Evolutionary conservation across 2,888 invertebrate species (phyloP), one percentile per base, ranked within the genome.

Genomic region (Plebejus argus): DNA sequence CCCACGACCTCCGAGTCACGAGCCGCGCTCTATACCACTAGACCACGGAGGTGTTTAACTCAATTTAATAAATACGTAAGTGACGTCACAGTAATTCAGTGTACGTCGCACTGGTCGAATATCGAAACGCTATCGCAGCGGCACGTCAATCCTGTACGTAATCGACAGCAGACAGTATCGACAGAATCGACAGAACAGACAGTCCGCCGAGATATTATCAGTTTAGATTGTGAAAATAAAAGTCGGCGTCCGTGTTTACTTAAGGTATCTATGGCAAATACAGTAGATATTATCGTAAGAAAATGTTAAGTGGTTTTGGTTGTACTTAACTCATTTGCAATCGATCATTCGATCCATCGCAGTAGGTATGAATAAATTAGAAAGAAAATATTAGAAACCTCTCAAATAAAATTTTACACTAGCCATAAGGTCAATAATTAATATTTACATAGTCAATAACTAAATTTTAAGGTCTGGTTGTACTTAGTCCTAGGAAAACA

Each of bases 11-110:
- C n/a, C n/a, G n/a, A n/a, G n/a, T n/a, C n/a, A n/a, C n/a, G n/a
- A n/a, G n/a, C n/a, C n/a, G n/a, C n/a, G n/a, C n/a, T n/a, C n/a
- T n/a, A n/a, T n/a, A n/a, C n/a, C n/a, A n/a, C n/a, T n/a, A n/a
- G n/a, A n/a, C n/a, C n/a, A n/a, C n/a, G n/a, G n/a, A n/a, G n/a
- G n/a, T n/a, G n/a, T 3, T 49, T 49, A 49, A 15, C 49, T 49
- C 28, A 66, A 66, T 66, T 28, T 28, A 12, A 66, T 28, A 76
- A 76, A 35, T 70, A 76, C 23, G 83, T 33, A 76, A 84, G 81
- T 84, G 84, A 86, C 84, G 86, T 85, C 85, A 84, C 83, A 84
- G 84, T 88, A 87, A 88, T 90, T 90, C 90, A 88, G 85, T 82
- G 83, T 90, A 89, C 89, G 85, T 82, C 83, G 88, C 89, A 88